phyloP scores from a whole-genome alignment of 2,888 invertebrate genomes.

The Chrysolina oricalcia region DNA sequence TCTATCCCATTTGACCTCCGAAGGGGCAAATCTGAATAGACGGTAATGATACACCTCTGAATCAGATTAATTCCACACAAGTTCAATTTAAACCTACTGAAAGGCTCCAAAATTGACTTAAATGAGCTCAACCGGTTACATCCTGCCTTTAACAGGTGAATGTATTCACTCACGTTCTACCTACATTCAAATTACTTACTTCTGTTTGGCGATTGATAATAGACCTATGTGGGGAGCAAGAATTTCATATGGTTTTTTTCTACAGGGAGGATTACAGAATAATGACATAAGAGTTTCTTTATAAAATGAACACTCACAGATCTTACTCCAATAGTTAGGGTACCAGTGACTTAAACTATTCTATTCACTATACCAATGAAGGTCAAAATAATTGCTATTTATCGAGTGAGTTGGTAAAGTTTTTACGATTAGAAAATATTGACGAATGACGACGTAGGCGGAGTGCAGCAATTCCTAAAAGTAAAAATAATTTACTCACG shows the following conservation, averaged over 20 bases:
- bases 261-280: not conserved
- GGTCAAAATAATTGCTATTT: no score
- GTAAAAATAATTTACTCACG: no score
- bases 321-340: no score
- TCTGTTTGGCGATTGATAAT: constrained; percentile 31
- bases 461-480: no score
- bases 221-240: constrained; percentile 30
- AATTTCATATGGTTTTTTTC: constrained; percentile 5
- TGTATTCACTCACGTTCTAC: constrained; percentile 48
- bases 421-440: no score
- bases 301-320: not conserved
- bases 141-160: constrained; percentile 53
- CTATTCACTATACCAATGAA: no score
- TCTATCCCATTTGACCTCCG: constrained; percentile 9
- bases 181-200: constrained; percentile 49
- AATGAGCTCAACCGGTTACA: constrained; percentile 51
- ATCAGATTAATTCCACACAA: constrained; percentile 44
- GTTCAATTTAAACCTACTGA: constrained; percentile 48
- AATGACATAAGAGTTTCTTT: not conserved
- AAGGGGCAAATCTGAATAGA: constrained; percentile 41
- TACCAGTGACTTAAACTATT: no score
- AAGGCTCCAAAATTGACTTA: constrained; percentile 51
- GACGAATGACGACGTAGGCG: no score
- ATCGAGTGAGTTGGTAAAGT: no score
- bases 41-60: constrained; percentile 46